Evolutionary conservation across 2,888 invertebrate genomes (phyloP).

Genomic region (Cremastinae sp.): DNA sequence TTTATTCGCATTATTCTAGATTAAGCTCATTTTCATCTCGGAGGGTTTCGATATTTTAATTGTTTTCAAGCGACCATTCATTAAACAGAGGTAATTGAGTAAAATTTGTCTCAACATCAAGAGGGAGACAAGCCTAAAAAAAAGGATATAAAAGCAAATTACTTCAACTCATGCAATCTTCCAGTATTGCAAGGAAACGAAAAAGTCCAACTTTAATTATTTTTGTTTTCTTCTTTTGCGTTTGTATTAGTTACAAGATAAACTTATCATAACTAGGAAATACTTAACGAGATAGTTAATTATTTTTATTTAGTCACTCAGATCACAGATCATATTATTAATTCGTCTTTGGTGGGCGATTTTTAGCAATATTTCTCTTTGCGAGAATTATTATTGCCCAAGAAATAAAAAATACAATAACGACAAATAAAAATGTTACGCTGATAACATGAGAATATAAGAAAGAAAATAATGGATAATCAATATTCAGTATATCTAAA

Average conservation of each 20-base stretch:
- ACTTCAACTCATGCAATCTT: conserved; percentile 2
- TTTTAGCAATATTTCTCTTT: conserved; percentile 46
- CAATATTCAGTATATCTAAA: conserved; percentile 51
- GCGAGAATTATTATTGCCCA: conserved; percentile 27
- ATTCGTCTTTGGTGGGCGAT: conserved; percentile 44
- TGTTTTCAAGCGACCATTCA: no score
- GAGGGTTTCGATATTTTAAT: no score
- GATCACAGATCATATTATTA: conserved; percentile 59
- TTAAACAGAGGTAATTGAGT: no score
- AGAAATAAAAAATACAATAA: conserved; percentile 15
- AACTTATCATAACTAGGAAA: conserved; percentile 55
- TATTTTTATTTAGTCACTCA: conserved; percentile 51
- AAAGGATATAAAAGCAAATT: not conserved
- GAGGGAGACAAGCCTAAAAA: no score
- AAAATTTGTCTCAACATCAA: no score
- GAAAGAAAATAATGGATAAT: conserved; percentile 1
- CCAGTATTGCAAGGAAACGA: conserved; percentile 44
- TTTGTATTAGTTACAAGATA: conserved; percentile 54
- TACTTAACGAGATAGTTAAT: conserved; percentile 50
- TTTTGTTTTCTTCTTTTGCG: conserved; percentile 37
- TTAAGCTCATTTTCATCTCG: no score
- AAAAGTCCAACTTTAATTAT: conserved; percentile 43
- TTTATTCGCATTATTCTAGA: no score
- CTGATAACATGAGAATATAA: conserved; percentile 25
- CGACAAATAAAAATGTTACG: conserved; percentile 24